Evolutionary conservation across 1,140 invertebrate genomes (phyloP).

Genomic region (Phortica variegata): DNA sequence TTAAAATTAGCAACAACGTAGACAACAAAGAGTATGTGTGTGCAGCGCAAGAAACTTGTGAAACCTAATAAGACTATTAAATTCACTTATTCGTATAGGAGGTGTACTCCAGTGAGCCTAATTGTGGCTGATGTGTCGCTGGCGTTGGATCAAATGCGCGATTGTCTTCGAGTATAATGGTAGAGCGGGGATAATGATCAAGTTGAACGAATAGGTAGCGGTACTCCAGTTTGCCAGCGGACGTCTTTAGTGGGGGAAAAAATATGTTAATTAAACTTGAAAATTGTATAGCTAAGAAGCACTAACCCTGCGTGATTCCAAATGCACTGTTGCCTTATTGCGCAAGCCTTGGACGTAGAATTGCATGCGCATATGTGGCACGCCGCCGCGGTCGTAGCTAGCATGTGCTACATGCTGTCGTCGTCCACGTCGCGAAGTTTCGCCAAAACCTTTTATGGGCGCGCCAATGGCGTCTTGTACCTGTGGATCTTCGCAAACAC

Average conservation of each 20-base stretch:
- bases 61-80: too few species aligned
- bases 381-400: conserved; percentile 72
- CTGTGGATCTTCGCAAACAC: conserved; percentile 66
- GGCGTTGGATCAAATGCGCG: conserved; percentile 56
- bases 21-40: too few species aligned
- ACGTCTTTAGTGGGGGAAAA: conserved; percentile 73
- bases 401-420: conserved; percentile 71
- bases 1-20: too few species aligned
- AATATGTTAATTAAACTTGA: background rate
- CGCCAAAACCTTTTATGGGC: conserved; percentile 86
- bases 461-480: conserved; percentile 75
- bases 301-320: conserved; percentile 81
- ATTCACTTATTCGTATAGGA: too few species aligned
- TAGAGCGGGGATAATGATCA: conserved; percentile 71
- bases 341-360: conserved; percentile 85
- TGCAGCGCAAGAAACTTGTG: too few species aligned
- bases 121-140: conserved; percentile 6
- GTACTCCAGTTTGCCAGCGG: conserved; percentile 75
- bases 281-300: background rate
- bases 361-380: conserved; percentile 79
- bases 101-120: too few species aligned
- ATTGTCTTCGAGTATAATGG: conserved; percentile 77
- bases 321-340: conserved; percentile 77
- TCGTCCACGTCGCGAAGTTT: conserved; percentile 76
- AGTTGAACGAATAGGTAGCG: conserved; percentile 81